Base-by-base conservation (phyloP, 1,140 invertebrate genomes). In the Ceratina japonica region DNA sequence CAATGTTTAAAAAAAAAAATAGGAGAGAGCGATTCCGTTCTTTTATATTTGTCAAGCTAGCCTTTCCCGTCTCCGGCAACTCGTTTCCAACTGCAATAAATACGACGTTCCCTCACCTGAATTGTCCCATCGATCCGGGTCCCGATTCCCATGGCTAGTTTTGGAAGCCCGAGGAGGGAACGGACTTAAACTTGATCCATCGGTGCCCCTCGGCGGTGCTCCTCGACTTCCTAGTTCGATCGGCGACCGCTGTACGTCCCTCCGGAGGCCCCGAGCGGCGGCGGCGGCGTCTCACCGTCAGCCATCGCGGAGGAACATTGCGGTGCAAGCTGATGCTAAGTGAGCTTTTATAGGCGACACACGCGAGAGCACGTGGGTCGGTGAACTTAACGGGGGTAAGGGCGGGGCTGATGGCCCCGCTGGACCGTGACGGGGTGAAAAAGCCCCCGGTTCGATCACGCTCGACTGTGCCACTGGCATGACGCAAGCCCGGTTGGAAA, bases 281-380 rank as follows among this genome's bases (percentile, higher is more conserved):
- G 22, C n/a, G 37, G 18, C 22, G 22, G 51, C 72, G 75, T 84
- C 83, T 85, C 83, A 85, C 79, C 82, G 74, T 84, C 70, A 77
- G 85, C 59, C 83, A 88, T 90, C 84, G 81, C 84, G 68, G 24
- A 83, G 81, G 84, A 86, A 90, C 87, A 90, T 90, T 88, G 87
- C 84, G 79, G 66, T 82, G 75, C 81, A 83, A 87, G 73, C 77
- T 81, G 84, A 84, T 86, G 85, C 81, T 84, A 87, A 86, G 81
- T 85, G 79, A 89, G 86, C 90, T 90, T 91, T 91, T 91, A 91
- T 91, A 89, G 78, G 16, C 58, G 73, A 37, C n/a, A 58, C 61
- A 76, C 54, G 80, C 62, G 83, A 59, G 83, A 59, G 54, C 79
- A 91, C 79, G 87, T 90, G 86, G 89, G 86, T 86, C 73, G 89